phyloP scores from a whole-genome alignment of 2,113 vertebrate species.

The Alethe diademata region DNA sequence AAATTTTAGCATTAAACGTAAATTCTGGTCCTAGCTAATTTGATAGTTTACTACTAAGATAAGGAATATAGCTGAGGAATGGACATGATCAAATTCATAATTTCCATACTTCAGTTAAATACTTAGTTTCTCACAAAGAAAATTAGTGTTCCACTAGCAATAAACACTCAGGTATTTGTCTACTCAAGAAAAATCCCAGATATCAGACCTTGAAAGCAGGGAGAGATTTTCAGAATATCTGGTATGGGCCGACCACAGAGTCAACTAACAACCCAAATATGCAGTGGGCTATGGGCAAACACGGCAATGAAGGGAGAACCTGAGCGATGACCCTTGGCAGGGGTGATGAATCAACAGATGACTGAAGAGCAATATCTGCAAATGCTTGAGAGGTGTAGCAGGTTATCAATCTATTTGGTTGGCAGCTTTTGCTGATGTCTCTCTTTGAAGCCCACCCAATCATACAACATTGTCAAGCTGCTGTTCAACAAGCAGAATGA shows the following conservation, averaged over 20 bases:
- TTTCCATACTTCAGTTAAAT: background rate
- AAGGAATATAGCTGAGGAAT: background rate
- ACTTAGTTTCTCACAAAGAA: background rate
- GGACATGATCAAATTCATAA: background rate
- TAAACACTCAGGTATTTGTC: background rate
- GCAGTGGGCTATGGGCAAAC: background rate
- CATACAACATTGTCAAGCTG: background rate
- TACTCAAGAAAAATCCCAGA: background rate
- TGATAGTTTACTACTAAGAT: background rate
- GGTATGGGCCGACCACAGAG: background rate
- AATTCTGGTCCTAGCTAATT: background rate
- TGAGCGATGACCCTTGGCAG: background rate
- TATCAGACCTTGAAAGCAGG: background rate
- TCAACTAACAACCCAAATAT: background rate
- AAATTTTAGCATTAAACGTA: background rate
- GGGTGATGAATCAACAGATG: background rate
- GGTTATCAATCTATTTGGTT: background rate
- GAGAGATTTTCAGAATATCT: background rate
- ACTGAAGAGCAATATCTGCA: background rate
- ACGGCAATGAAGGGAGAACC: background rate
- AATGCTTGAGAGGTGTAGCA: background rate
- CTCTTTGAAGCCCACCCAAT: background rate
- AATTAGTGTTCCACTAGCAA: background rate
- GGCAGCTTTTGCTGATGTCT: background rate
- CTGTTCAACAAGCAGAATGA: rapidly evolving